Evolutionary conservation across 2,113 vertebrate genomes (phyloP), one percentile per base, ranked within the genome.

Genomic region (Fulica atra): DNA sequence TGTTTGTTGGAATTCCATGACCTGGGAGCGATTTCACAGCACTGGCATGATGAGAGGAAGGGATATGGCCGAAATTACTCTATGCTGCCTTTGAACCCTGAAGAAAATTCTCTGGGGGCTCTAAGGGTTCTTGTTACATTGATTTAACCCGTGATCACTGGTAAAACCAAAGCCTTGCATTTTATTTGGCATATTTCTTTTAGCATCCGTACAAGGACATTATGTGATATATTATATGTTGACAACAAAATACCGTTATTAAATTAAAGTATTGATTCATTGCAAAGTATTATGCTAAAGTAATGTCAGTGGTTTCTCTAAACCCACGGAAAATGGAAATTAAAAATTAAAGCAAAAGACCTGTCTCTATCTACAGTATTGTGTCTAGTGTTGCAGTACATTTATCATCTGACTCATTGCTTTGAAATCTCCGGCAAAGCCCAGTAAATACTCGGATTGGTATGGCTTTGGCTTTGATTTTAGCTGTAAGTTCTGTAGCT

Each of bases 241-340:
- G 95, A 96, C 92, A 94, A 69, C 73, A 91, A 70, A 92, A 94
- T 54, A 66, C 70, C 59, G 10, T 95, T 96, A 96, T 96, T 93
- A 96, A 97, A 92, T 95, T 95, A 87, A 88, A 77, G 50, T 95
- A 96, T 96, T 87, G 93, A 96, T 93, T 92, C 29, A 85, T 89
- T 79, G 50, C n/a, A 65, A 81, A 95, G 81, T 90, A 87, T 96
- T 91, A 77, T 69, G 66, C 77, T 95, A 70, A 88, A 84, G 80
- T 91, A 92, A 89, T 89, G 83, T 66, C 31, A 51, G 54, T 88
- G 88, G 86, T 92, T 95, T 94, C 50, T 91, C 91, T 82, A 93
- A 96, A 89, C 70, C 80, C 92, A 80, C 81, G 94, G 90, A 96
- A 96, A 95, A 95, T 95, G 92, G 88, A 96, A 91, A 93, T 97